Evolutionary conservation across 2,113 vertebrate species (phyloP).

Genomic region (Toxotes chatareus): DNA sequence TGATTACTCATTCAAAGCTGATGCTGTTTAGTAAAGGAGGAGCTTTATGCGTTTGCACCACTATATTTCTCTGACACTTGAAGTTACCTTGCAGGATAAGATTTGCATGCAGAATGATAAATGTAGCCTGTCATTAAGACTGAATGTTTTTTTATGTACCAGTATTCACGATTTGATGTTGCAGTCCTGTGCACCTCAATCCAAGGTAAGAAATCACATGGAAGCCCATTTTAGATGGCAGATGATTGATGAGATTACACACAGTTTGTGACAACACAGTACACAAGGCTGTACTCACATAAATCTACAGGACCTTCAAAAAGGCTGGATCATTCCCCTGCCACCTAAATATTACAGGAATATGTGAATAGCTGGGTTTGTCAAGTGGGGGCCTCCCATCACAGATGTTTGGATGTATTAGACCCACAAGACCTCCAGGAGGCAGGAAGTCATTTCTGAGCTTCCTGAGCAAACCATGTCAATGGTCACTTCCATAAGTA

Average conservation of each 20-base stretch:
- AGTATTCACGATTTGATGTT: constrained; percentile 15
- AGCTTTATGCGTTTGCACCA: not conserved
- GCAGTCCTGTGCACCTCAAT: constrained; percentile 18
- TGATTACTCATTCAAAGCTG: not conserved
- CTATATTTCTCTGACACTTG: not conserved
- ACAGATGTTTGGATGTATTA: constrained; percentile 17
- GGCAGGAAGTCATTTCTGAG: not conserved
- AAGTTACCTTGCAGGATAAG: not conserved
- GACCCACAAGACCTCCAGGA: not conserved
- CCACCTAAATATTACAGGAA: constrained; percentile 25
- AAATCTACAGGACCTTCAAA: constrained; percentile 53
- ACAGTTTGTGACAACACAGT: constrained; percentile 37
- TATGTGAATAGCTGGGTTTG: constrained; percentile 22
- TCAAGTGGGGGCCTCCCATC: constrained; percentile 12
- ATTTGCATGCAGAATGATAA: constrained; percentile 24
- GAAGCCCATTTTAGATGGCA: constrained; percentile 8
- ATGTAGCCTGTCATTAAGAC: not conserved
- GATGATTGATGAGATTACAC: constrained; percentile 43
- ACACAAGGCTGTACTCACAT: constrained; percentile 27
- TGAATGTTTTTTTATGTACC: constrained; percentile 8
- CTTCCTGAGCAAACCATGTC: not conserved
- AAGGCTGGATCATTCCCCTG: constrained; percentile 20
- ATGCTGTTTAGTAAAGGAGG: not conserved
- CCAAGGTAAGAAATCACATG: constrained; percentile 32
- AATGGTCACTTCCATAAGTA: not conserved